phyloP scores from a whole-genome alignment of 2,888 invertebrate genomes.

The Eilema griseolum region DNA sequence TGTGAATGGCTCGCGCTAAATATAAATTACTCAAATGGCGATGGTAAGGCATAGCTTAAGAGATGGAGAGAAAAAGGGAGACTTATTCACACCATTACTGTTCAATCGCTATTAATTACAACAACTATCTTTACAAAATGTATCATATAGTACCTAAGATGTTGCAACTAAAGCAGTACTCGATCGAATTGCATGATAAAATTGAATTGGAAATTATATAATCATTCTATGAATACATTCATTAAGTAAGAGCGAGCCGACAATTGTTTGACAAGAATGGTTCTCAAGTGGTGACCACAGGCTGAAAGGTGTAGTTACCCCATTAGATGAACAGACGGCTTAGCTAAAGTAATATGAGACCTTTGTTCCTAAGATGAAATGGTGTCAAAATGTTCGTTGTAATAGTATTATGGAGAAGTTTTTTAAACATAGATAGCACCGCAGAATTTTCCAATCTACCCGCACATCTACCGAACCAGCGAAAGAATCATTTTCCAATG shows the following conservation, averaged over 20 bases:
- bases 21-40: too few species aligned
- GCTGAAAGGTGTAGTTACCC: background rate
- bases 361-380: background rate
- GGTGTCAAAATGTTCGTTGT: background rate
- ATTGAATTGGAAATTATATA: background rate
- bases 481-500: too few species aligned
- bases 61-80: too few species aligned
- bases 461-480: too few species aligned
- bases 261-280: background rate
- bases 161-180: background rate
- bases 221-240: conserved; percentile 12
- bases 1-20: too few species aligned
- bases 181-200: background rate
- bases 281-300: background rate
- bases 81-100: background rate
- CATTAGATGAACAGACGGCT: background rate
- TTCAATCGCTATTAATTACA: background rate
- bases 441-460: too few species aligned
- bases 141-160: background rate
- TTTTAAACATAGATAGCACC: too few species aligned
- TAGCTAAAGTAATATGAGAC: background rate
- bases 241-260: background rate
- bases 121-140: background rate
- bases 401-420: too few species aligned
- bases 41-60: too few species aligned